Evolutionary conservation across 2,888 invertebrate genomes (phyloP).

Genomic region (Epistrophe eligans): DNA sequence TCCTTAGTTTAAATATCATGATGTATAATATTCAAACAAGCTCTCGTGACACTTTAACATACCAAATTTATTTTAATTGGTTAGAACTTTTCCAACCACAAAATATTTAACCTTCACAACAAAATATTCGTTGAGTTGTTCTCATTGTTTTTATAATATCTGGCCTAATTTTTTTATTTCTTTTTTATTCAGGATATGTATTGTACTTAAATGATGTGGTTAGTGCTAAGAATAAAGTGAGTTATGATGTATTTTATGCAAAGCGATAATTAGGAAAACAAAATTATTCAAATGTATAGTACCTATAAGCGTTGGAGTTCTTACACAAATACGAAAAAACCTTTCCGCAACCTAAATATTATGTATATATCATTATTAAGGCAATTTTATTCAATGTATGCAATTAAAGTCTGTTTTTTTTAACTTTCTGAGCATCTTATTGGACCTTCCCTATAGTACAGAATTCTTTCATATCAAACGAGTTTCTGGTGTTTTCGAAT

Average conservation of each 20-base stretch:
- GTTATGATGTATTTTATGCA: constrained; percentile 11
- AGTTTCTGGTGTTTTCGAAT: no score
- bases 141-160: constrained; percentile 1
- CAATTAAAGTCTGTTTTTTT: no score
- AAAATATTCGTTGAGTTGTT: neutral
- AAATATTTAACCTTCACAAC: constrained; percentile 1
- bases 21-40: neutral
- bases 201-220: constrained; percentile 20
- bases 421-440: no score
- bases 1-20: neutral
- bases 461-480: no score
- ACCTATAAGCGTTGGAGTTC: neutral
- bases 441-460: no score
- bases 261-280: neutral
- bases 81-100: neutral
- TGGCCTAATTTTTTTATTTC: constrained; percentile 8
- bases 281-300: neutral
- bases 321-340: neutral
- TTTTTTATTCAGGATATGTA: constrained; percentile 6
- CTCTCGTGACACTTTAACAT: neutral
- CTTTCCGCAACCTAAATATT: no score
- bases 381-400: no score
- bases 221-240: constrained; percentile 1
- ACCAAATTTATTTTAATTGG: neutral
- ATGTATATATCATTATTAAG: no score